A percentile compares a stretch with the other conserved stretches of the same genome.
phyloP scores from a whole-genome alignment of 2,113 vertebrate genomes.

The Pardalotus punctatus region DNA sequence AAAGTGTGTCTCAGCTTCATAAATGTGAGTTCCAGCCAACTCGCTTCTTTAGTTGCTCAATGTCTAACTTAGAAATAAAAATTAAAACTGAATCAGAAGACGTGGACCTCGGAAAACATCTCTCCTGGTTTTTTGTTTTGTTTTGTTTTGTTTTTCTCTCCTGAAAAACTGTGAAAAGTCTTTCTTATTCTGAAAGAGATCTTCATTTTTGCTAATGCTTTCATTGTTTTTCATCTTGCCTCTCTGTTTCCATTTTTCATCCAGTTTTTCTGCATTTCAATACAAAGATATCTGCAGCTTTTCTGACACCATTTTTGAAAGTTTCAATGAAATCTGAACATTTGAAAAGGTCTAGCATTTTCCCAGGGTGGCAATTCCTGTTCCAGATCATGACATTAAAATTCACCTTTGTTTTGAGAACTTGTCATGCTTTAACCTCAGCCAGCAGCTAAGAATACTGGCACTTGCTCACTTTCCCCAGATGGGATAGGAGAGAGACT shows the following conservation, averaged over 20 bases:
- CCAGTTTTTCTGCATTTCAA: neutral
- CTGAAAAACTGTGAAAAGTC: neutral
- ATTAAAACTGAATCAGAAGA: neutral
- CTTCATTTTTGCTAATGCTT: neutral
- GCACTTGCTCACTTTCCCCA: rapidly evolving
- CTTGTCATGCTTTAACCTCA: neutral
- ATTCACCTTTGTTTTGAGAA: neutral
- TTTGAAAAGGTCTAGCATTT: neutral
- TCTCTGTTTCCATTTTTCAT: neutral
- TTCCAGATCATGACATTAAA: neutral
- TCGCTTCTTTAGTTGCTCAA: neutral
- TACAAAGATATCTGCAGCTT: neutral
- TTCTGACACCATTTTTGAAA: neutral
- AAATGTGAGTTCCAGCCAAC: neutral
- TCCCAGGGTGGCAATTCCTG: neutral
- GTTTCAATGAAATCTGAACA: neutral
- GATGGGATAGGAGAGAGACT: neutral
- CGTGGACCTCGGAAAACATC: neutral
- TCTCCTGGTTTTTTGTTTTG: rapidly evolving
- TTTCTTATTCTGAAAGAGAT: neutral
- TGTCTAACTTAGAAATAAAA: neutral
- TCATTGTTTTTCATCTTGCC: neutral
- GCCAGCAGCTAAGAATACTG: neutral
- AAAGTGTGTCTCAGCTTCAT: neutral
- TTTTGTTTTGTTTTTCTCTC: neutral